Percentiles rank a stretch among this genome's conserved stretches.
Conservation (phyloP, 2,113 vertebrate species). For the Muntiacus muntjak region DNA sequence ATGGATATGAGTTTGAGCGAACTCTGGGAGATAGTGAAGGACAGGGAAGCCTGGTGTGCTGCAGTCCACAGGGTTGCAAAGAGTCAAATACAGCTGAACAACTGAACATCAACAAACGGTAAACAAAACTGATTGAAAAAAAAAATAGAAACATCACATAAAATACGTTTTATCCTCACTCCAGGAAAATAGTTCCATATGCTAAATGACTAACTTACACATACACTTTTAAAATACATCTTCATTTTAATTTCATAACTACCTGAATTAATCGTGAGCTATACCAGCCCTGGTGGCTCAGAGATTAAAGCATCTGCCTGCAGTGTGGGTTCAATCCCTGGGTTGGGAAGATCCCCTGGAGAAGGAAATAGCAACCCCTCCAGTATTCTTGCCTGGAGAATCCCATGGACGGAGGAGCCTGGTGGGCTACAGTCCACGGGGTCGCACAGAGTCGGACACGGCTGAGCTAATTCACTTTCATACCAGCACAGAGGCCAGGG, state of each 20-base stretch:
- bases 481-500: neutral
- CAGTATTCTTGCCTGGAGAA: too few species aligned
- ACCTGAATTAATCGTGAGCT: neutral
- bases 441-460: too few species aligned
- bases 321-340: too few species aligned
- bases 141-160: neutral
- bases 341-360: too few species aligned
- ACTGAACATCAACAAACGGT: neutral
- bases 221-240: neutral
- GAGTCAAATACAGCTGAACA: neutral
- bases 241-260: constrained; percentile 28
- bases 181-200: neutral
- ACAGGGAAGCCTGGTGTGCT: neutral
- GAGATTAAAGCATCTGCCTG: too few species aligned
- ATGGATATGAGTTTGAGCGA: neutral
- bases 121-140: neutral
- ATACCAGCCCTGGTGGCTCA: neutral
- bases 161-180: neutral
- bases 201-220: neutral
- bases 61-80: neutral
- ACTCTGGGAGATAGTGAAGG: neutral
- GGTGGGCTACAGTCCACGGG: too few species aligned
- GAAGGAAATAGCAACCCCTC: too few species aligned
- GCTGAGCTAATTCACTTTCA: too few species aligned
- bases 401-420: too few species aligned